Base-by-base conservation (phyloP, 2,113 vertebrate genomes). In the Delphinapterus leucas region DNA sequence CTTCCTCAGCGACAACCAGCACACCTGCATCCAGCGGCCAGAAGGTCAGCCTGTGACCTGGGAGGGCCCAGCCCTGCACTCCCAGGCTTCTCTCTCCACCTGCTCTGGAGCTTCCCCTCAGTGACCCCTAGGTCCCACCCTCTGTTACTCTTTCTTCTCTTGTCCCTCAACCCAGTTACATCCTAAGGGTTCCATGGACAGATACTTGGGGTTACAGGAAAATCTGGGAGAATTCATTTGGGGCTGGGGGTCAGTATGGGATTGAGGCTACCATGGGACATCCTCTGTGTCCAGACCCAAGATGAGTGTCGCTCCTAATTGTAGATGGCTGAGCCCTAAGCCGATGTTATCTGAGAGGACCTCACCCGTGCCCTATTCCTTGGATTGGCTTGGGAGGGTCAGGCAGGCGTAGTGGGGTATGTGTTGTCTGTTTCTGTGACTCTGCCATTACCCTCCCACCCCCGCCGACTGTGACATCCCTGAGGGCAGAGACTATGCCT, bases 1-100 rank as follows among this genome's bases (percentile, higher is more conserved):
- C 98, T 99, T 99, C 98, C 99, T 99, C 97, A 99, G 99, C 1
- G 99, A 99, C 99, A 99, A 99, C 99, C 99, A 99, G 98, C 99
- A 99, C 95, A 99, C 99, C 97, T 99, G 99, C 94, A 99, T 99
- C 98, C 99, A 99, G 98, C 98, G 99, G 55, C 99, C 99, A 0
- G 99, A 99, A 99, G 99, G 99, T 99, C 91, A 98, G 97, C 74
- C 53, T 36, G 0, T 2, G 28, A 4, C 70, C n/a, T 0, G 9
- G 20, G 80, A 49, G 49, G 89, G n/a, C 82, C 44, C 36, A 0
- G 12, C 6, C 26, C 6, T 0, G n/a, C 1, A 3, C 55, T 6
- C 15, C 80, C 41, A 15, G 38, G 26, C 79, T 44, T 53, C n/a
- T 55, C 14, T 68, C 18, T 79, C 73, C 63, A 1, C 6, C 28